Conservation (phyloP, 2,797 vertebrate genomes). For the Phrynocephalus forsythii region DNA sequence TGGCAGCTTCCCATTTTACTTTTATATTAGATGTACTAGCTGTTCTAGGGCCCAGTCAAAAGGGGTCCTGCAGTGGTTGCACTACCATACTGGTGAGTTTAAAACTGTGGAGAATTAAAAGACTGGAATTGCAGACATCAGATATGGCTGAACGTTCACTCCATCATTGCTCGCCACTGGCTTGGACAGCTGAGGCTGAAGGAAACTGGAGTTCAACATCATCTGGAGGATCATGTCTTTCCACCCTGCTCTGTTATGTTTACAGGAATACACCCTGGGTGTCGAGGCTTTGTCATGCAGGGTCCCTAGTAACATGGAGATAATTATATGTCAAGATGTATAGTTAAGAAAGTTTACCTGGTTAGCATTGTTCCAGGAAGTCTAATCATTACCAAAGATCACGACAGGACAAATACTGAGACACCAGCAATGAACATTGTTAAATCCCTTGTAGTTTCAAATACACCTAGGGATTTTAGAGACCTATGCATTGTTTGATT, state of each 20-base stretch:
- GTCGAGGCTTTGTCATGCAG: not conserved
- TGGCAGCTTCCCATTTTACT: not conserved
- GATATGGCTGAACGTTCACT: too few species aligned
- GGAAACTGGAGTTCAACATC: not conserved
- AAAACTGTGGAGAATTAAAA: not conserved
- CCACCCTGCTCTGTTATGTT: not conserved
- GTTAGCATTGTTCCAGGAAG: not conserved
- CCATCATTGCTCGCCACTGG: not conserved
- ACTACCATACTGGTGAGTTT: not conserved
- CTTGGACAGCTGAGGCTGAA: not conserved
- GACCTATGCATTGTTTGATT: not conserved
- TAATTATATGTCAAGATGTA: too few species aligned
- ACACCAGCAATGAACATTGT: not conserved
- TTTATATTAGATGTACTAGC: not conserved
- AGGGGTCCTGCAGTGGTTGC: not conserved
- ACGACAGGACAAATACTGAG: not conserved
- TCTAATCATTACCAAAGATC: not conserved
- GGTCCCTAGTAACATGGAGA: too few species aligned
- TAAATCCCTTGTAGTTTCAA: not conserved
- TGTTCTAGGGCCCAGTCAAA: not conserved
- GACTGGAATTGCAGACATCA: not conserved
- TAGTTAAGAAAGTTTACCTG: not conserved
- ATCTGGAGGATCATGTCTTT: not conserved
- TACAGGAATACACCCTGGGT: not conserved
- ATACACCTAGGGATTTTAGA: not conserved